These are phyloP conservation scores for Zoanthus solanderi DNA, from an alignment of 92 coral and sea anemone species.

Conservation along the genomic window DNA sequence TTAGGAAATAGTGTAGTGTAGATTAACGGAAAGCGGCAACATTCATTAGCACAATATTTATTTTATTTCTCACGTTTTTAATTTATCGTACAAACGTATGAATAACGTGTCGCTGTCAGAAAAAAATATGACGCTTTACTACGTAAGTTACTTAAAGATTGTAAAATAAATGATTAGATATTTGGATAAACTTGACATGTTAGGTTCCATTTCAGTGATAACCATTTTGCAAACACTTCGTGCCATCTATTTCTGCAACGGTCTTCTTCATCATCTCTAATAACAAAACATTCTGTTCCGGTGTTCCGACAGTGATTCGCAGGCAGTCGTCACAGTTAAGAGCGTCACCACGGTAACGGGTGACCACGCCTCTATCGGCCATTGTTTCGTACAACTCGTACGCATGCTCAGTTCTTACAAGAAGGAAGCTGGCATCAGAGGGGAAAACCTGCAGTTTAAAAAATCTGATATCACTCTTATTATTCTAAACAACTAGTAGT, in stretches of 20 bases:
- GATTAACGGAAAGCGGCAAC: too few relatives aligned
- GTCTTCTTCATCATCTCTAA: conserved; percentile 47
- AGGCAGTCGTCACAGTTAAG: conserved; percentile 55
- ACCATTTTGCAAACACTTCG: not conserved
- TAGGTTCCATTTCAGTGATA: not conserved
- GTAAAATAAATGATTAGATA: not conserved
- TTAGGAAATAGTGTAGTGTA: too few relatives aligned
- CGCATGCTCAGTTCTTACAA: conserved; percentile 56
- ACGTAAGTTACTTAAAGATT: not conserved
- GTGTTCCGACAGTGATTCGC: conserved; percentile 54
- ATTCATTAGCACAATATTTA: too few relatives aligned
- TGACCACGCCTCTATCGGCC: conserved; percentile 62
- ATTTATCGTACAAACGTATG: too few relatives aligned
- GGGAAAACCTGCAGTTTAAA: conserved; percentile 48
- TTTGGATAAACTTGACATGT: not conserved
- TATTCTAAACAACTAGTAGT: not conserved
- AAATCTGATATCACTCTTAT: not conserved
- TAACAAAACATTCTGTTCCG: conserved; percentile 30
- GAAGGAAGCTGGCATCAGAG: conserved; percentile 51
- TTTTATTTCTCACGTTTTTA: too few relatives aligned
- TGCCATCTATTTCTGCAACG: conserved; percentile 9
- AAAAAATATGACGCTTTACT: not conserved
- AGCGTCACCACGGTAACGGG: conserved; percentile 57
- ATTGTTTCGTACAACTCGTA: conserved; percentile 54
- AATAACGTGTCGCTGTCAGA: not conserved